Evolutionary conservation across 2,797 vertebrate species (phyloP).

Genomic region (Galaxias olidus): DNA sequence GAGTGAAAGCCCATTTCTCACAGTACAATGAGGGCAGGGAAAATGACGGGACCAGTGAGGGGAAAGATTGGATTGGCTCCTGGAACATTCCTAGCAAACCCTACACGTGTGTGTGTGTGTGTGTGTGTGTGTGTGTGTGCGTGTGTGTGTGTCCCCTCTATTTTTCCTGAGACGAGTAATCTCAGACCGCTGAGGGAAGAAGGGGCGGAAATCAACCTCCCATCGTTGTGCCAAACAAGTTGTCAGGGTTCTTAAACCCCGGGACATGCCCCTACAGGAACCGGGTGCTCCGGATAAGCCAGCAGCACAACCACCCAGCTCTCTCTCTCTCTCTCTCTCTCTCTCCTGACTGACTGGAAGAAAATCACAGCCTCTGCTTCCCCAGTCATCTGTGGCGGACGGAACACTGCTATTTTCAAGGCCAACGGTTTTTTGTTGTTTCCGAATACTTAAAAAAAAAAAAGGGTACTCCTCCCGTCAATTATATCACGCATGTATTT

Average conservation of each 20-base stretch:
- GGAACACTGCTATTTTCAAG: conserved; percentile 10
- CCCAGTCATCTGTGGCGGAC: conserved; percentile 34
- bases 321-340: conserved; percentile 33
- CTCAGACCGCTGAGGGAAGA: conserved; percentile 39
- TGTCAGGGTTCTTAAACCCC: conserved; percentile 40
- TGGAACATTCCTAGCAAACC: conserved; percentile 46
- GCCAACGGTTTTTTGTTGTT: neutral
- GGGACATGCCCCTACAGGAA: conserved; percentile 58
- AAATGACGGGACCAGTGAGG: neutral
- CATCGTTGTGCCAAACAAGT: conserved; percentile 56
- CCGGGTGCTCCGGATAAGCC: conserved; percentile 40
- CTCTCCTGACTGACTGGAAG: conserved; percentile 46
- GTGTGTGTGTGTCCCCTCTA: conserved; percentile 52
- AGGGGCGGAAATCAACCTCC: conserved; percentile 42
- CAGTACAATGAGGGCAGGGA: neutral
- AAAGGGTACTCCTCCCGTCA: neutral
- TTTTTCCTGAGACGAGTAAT: conserved; percentile 51
- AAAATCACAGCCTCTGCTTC: conserved; percentile 23
- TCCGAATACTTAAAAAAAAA: conserved; percentile 10
- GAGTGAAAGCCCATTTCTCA: neutral
- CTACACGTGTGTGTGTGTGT: conserved; percentile 25
- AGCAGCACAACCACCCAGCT: conserved; percentile 27
- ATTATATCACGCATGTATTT: neutral
- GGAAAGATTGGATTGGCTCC: conserved; percentile 37
- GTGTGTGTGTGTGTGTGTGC: conserved; percentile 11